Conservation (phyloP, 2,888 invertebrate species). For the Euzetes globulus region DNA sequence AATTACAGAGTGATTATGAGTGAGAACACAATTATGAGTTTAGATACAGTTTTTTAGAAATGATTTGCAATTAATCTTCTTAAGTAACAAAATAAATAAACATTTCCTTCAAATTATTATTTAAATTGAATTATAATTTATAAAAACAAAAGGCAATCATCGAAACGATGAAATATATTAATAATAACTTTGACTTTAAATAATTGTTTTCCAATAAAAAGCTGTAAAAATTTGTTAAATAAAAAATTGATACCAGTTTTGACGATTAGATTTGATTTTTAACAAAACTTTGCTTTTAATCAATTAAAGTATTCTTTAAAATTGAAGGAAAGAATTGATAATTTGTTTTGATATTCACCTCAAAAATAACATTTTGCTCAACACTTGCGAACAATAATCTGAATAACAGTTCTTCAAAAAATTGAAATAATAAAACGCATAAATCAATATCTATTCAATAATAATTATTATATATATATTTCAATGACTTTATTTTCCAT, state of each 20-base stretch:
- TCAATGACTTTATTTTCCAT: neutral
- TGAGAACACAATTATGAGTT: constrained; percentile 8
- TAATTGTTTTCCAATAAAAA: neutral
- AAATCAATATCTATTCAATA: no score
- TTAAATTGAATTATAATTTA: neutral
- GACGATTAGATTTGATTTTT: no score
- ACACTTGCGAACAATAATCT: neutral
- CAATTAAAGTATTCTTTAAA: no score
- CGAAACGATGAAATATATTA: neutral
- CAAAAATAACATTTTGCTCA: neutral
- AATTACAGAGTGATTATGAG: neutral
- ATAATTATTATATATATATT: no score
- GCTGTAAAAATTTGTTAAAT: neutral
- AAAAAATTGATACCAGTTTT: neutral
- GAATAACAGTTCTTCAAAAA: neutral
- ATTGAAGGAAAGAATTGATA: neutral
- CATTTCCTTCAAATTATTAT: neutral
- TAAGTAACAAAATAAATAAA: constrained; percentile 19
- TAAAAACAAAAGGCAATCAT: constrained; percentile 18
- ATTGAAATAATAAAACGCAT: no score
- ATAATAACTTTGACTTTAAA: constrained; percentile 20
- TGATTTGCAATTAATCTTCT: neutral
- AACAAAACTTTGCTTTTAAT: no score
- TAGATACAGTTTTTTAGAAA: neutral
- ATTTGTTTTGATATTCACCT: neutral